Conservation (phyloP, 2,797 vertebrate species). For the Pantherophis alleghaniensis region DNA sequence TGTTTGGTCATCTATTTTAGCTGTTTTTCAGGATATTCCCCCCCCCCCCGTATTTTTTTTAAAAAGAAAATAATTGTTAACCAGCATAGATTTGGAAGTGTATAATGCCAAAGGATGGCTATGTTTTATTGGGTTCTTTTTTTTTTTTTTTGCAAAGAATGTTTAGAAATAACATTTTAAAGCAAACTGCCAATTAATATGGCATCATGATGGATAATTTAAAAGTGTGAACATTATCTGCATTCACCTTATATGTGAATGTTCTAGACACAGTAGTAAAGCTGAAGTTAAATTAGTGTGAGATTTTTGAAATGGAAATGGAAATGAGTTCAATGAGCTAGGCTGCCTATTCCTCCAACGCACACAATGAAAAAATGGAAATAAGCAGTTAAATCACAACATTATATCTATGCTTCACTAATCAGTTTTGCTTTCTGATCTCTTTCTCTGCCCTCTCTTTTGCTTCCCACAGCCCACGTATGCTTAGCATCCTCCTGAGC, state of each 20-base stretch:
- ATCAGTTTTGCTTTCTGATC: conserved; percentile 21
- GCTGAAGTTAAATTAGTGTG: conserved; percentile 47
- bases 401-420: neutral
- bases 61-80: neutral
- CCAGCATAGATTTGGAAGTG: neutral
- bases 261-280: conserved; percentile 21
- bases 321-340: conserved; percentile 34
- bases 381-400: conserved; percentile 20
- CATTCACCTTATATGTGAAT: conserved; percentile 26
- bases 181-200: conserved; percentile 30
- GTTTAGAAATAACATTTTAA: conserved; percentile 37
- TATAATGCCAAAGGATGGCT: neutral
- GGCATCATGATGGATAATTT: conserved; percentile 17
- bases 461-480: conserved; percentile 1
- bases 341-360: neutral
- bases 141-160: conserved; percentile 18
- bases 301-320: conserved; percentile 52
- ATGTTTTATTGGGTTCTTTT: neutral
- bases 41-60: neutral
- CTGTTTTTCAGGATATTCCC: neutral
- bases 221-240: conserved; percentile 48
- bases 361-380: conserved; percentile 35
- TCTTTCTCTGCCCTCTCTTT: neutral
- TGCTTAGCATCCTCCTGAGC: neutral
- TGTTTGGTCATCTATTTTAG: neutral